phyloP scores from a whole-genome alignment of 2,888 invertebrate species.

The Brenthis hecate region DNA sequence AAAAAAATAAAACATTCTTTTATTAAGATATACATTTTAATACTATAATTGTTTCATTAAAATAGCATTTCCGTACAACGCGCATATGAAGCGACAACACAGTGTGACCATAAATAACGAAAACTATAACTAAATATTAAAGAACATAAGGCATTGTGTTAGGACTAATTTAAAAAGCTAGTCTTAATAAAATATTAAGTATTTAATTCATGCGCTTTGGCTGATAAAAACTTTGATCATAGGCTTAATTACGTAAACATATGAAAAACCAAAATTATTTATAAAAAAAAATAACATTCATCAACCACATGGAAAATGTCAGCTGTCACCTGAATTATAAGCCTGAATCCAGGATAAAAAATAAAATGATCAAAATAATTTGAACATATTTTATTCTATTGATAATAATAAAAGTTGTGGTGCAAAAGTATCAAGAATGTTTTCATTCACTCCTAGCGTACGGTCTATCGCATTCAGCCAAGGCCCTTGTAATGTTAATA shows the following conservation, averaged over 20 bases:
- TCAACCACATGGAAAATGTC: background rate
- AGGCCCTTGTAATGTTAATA: constrained; percentile 24
- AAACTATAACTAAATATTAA: constrained; percentile 14
- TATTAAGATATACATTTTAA: constrained; percentile 52
- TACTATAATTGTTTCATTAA: constrained; percentile 71
- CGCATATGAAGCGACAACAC: constrained; percentile 40
- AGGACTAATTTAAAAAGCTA: constrained; percentile 23
- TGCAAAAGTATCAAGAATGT: constrained; percentile 17
- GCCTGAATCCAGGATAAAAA: background rate
- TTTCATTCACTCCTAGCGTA: constrained; percentile 32
- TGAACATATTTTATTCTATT: background rate
- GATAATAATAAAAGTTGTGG: background rate
- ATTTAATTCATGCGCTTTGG: constrained; percentile 5
- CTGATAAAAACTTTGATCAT: background rate
- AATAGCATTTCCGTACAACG: constrained; percentile 50
- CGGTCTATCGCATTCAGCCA: constrained; percentile 29
- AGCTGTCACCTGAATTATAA: background rate
- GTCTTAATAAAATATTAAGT: constrained; percentile 15
- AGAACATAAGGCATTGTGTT: constrained; percentile 30
- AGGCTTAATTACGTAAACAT: background rate
- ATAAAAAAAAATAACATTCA: background rate
- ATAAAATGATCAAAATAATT: background rate
- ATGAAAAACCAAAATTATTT: background rate
- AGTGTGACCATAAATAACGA: constrained; percentile 49
- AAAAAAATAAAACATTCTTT: constrained; percentile 1